Base-by-base conservation (phyloP, 2,113 vertebrate species). In the Stomatorhinus ivindoensis region DNA sequence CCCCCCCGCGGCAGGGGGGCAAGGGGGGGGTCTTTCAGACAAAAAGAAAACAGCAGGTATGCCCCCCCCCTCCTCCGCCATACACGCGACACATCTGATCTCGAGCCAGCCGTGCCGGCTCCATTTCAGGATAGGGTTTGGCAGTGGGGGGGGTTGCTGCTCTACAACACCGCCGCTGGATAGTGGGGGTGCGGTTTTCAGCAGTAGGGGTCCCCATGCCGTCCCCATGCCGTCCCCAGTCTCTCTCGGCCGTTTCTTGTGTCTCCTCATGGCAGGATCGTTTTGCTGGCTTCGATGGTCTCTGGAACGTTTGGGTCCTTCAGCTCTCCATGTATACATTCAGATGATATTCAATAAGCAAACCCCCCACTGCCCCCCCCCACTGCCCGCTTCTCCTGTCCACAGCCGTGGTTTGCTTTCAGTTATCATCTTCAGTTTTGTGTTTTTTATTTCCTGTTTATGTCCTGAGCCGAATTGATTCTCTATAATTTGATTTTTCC, bases 1-100 rank as follows among this genome's bases (percentile, higher is more conserved):
- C n/a, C 94, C 44, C 42, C 69, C 11, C 3, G 85, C 92, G 94
- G 92, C 65, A 88, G 90, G 47, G 90, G 91, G 89, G 91, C n/a
- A n/a, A n/a, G 92, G 92, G 92, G 92, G 91, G 93, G 95, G 95
- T 95, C 94, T 95, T 94, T 94, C 91, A 69, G 19, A 86, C 92
- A 94, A 91, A 94, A 92, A 92, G 92, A 95, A 91, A 93, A 91
- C 50, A 92, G 92, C 93, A 95, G 94, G 93, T 95, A 92, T 93
- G 92, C 91, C 21, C 44, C 42, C 46, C 47, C 84, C 9, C 84
- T 15, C 84, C 39, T 35, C 48, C 46, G 24, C 82, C 46, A 27
- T 47, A 11, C 84, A 92, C 92, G 91, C 48, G 93, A 92, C 91
- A 91, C 87, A 73, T 90, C 89, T 80, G 89, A 91, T 88, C 87